phyloP scores from a whole-genome alignment of 2,113 vertebrate genomes.

The Sapajus apella region DNA sequence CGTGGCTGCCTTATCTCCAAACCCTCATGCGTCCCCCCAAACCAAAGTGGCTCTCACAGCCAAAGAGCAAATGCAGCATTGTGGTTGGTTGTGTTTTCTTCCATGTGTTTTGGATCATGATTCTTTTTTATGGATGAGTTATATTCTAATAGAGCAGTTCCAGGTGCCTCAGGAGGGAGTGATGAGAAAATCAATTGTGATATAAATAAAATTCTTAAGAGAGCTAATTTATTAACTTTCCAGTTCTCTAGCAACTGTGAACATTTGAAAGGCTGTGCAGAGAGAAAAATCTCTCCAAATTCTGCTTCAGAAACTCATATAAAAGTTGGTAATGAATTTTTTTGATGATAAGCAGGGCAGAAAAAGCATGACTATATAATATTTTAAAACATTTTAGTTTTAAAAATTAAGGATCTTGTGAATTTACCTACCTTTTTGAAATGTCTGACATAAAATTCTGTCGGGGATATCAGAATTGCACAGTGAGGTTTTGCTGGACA shows the following conservation, averaged over 20 bases:
- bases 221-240: background rate
- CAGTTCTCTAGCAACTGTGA: background rate
- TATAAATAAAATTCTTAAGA: background rate
- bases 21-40: background rate
- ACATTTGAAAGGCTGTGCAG: background rate
- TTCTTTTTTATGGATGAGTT: background rate
- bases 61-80: background rate
- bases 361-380: background rate
- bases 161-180: accelerated
- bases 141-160: accelerated
- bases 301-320: background rate
- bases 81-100: background rate
- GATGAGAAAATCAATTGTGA: background rate
- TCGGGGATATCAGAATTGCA: background rate
- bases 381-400: background rate
- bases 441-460: background rate
- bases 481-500: background rate
- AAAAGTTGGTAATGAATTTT: background rate
- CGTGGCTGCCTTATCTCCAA: background rate
- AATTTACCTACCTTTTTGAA: background rate
- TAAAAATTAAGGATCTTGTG: background rate
- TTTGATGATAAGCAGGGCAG: background rate
- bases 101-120: background rate
- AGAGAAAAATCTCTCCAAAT: background rate
- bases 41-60: background rate